These are phyloP conservation scores for Amblyraja radiata DNA, from an alignment of 2,797 vertebrate genomes.

Conservation along the genomic window DNA sequence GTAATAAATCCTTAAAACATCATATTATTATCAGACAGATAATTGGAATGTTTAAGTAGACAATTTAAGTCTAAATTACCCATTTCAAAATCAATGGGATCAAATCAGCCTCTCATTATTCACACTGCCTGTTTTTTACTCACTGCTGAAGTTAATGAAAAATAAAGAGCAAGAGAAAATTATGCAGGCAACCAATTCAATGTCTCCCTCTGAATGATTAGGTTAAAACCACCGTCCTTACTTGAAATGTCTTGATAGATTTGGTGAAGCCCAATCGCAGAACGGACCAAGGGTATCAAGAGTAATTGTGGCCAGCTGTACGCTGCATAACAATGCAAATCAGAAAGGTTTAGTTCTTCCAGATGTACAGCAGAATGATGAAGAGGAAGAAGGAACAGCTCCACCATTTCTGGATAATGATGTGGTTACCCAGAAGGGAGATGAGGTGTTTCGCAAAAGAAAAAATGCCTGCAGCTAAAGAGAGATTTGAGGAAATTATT, in stretches of 20 bases:
- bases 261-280: background rate
- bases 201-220: background rate
- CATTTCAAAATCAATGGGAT: background rate
- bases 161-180: background rate
- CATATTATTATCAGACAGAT: background rate
- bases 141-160: background rate
- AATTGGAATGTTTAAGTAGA: background rate
- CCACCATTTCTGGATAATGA: slow-evolving; percentile 15
- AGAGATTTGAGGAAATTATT: slow-evolving; percentile 17
- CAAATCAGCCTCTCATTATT: background rate
- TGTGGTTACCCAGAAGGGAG: slow-evolving; percentile 19
- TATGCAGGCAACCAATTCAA: background rate
- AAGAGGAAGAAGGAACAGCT: slow-evolving; percentile 14
- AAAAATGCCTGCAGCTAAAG: slow-evolving; percentile 21
- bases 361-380: background rate
- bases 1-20: background rate
- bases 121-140: background rate
- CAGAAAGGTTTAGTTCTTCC: background rate
- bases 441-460: slow-evolving; percentile 31
- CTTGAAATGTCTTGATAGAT: background rate
- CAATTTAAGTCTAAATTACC: background rate
- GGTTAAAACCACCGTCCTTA: background rate
- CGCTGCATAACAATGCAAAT: background rate
- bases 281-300: background rate
- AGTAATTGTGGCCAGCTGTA: slow-evolving; percentile 15